phyloP scores from a whole-genome alignment of 2,113 vertebrate genomes.

The Cephalopholis sonnerati region DNA sequence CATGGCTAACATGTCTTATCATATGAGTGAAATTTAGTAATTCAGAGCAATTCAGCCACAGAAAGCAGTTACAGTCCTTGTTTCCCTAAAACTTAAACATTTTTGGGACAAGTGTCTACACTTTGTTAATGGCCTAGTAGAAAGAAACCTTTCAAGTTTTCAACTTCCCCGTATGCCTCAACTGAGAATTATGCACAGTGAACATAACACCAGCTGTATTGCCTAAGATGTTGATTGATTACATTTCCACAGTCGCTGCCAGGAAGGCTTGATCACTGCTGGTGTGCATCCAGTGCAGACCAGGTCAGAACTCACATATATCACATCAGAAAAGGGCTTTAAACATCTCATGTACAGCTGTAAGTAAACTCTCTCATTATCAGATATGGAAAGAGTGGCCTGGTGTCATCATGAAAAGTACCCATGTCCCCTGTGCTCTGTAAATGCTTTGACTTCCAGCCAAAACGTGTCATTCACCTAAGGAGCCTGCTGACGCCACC shows the following conservation, averaged over 20 bases:
- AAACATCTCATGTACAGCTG: not conserved
- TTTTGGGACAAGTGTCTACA: not conserved
- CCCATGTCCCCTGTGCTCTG: not conserved
- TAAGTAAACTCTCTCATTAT: not conserved
- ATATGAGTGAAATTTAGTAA: not conserved
- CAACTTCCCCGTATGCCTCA: not conserved
- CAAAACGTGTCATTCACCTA: constrained; percentile 55
- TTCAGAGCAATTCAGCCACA: not conserved
- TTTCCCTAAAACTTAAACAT: not conserved
- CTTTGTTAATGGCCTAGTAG: not conserved
- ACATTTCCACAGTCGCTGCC: not conserved
- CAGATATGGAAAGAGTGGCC: not conserved
- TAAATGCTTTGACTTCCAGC: constrained; percentile 47
- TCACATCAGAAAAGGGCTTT: not conserved
- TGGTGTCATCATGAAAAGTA: constrained; percentile 18
- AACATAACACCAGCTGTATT: constrained; percentile 1
- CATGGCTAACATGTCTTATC: not conserved
- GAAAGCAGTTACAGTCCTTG: not conserved
- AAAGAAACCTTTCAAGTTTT: constrained; percentile 1
- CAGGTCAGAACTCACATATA: constrained; percentile 8
- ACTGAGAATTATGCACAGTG: not conserved
- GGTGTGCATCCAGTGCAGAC: constrained; percentile 2
- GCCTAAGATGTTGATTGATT: constrained; percentile 19
- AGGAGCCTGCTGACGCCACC: constrained; percentile 31
- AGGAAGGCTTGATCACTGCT: not conserved